Conservation (phyloP, 2,113 vertebrate species). For the Microcebus jonahi region DNA sequence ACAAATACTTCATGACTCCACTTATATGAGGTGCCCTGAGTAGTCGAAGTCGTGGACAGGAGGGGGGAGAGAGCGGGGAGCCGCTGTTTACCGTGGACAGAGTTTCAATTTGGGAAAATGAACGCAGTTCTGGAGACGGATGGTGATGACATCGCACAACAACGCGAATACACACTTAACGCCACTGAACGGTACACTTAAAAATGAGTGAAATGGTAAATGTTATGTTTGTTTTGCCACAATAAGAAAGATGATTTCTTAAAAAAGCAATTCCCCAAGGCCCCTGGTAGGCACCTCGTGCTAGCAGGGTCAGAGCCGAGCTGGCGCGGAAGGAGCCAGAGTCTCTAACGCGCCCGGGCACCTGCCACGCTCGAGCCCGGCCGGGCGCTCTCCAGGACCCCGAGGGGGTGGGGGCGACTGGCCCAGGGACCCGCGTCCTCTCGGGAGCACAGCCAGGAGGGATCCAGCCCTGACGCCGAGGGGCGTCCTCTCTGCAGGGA, state of each 20-base stretch:
- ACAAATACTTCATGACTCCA: rapidly evolving
- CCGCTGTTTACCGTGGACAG: rapidly evolving
- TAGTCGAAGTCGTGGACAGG: background rate
- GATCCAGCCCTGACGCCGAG: background rate
- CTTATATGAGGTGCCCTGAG: rapidly evolving
- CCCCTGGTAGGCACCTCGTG: background rate
- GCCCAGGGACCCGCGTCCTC: background rate
- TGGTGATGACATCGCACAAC: rapidly evolving
- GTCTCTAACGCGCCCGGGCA: background rate
- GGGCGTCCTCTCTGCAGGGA: rapidly evolving
- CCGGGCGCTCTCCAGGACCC: background rate
- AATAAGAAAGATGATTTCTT: background rate
- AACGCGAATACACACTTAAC: rapidly evolving
- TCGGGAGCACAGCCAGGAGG: rapidly evolving
- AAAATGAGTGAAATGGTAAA: background rate
- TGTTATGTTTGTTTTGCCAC: background rate
- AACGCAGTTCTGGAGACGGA: background rate
- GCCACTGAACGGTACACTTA: rapidly evolving
- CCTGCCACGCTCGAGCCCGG: rapidly evolving
- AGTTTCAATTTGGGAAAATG: background rate
- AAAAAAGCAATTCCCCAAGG: no score
- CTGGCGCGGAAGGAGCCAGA: background rate
- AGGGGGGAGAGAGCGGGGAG: rapidly evolving
- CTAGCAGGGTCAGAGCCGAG: background rate
- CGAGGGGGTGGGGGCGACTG: background rate